Conservation (phyloP, 2,888 invertebrate genomes). For the Thymelicus acteon region DNA sequence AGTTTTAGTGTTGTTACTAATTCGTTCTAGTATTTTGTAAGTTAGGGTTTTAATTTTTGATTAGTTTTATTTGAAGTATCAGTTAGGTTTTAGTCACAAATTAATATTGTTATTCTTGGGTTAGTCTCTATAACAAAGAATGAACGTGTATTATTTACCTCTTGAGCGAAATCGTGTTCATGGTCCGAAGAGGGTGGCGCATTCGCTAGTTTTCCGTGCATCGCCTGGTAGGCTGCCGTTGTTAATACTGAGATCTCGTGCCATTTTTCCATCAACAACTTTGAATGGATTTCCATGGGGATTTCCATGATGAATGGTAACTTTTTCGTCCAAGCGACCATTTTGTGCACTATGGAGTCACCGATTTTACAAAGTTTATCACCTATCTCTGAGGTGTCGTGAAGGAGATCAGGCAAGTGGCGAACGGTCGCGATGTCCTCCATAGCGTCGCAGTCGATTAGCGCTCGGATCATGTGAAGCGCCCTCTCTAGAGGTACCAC, state of each 20-base stretch:
- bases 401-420: constrained; percentile 95
- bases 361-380: constrained; percentile 98
- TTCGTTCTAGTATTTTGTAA: not conserved
- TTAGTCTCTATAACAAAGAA: constrained; percentile 32
- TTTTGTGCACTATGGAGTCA: constrained; percentile 98
- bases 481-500: constrained; percentile 93
- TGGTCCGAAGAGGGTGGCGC: constrained; percentile 77
- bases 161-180: constrained; percentile 93
- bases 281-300: constrained; percentile 97
- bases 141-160: constrained; percentile 86
- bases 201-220: constrained; percentile 88
- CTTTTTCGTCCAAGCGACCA: constrained; percentile 99
- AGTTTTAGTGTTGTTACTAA: not conserved
- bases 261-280: constrained; percentile 98
- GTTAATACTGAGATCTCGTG: constrained; percentile 97
- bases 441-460: constrained; percentile 98
- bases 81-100: not conserved
- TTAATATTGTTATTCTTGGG: constrained; percentile 24
- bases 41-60: not conserved
- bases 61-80: not conserved
- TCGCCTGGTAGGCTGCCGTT: constrained; percentile 96
- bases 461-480: constrained; percentile 94
- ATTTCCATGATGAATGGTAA: constrained; percentile 98
- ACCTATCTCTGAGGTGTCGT: constrained; percentile 95
- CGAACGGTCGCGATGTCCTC: constrained; percentile 97